Conservation (phyloP, 1,140 invertebrate genomes). For the Rhopalosiphum maidis region DNA sequence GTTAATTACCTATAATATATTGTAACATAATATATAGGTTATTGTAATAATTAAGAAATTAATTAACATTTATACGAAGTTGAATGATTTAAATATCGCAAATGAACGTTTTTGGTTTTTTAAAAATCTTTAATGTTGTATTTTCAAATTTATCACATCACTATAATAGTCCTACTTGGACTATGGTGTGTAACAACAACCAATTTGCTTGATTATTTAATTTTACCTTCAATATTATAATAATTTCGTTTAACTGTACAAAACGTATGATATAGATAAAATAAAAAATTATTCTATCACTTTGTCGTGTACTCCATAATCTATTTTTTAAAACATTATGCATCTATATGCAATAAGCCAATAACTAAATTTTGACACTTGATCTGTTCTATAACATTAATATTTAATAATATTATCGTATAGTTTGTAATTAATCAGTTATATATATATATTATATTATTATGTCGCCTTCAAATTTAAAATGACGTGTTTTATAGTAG, state of each 20-base stretch:
- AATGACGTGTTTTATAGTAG: background rate
- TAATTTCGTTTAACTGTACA: background rate
- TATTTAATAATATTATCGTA: conserved; percentile 2
- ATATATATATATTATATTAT: background rate
- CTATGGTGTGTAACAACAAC: background rate
- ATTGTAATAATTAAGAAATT: background rate
- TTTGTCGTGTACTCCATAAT: background rate
- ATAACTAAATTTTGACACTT: background rate
- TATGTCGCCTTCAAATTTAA: background rate
- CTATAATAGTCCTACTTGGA: background rate
- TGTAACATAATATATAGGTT: background rate
- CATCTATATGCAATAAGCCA: background rate
- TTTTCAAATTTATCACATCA: background rate
- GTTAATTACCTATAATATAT: background rate
- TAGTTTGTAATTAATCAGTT: background rate
- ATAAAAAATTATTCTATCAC: background rate
- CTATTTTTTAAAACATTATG: background rate
- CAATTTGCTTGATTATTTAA: background rate
- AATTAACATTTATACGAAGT: background rate
- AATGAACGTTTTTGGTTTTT: background rate
- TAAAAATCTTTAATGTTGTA: background rate
- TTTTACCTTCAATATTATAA: background rate
- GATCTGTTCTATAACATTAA: background rate
- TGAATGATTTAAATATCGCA: background rate
- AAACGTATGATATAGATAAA: background rate